Conservation (phyloP, 2,113 vertebrate genomes). For the Hemibagrus wyckioides region DNA sequence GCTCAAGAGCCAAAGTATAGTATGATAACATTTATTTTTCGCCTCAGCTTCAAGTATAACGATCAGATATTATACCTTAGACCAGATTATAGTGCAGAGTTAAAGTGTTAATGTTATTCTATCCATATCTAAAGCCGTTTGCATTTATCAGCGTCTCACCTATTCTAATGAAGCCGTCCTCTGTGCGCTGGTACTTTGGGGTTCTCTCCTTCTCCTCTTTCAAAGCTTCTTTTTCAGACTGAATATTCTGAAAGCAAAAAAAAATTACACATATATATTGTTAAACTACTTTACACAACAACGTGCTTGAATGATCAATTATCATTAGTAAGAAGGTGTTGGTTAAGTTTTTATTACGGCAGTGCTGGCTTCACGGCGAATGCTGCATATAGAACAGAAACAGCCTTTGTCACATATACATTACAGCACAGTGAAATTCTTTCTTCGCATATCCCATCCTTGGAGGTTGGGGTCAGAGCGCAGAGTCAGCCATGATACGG, state of each 20-base stretch:
- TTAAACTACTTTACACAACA: not conserved
- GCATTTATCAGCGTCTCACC: constrained; percentile 70
- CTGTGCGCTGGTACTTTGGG: constrained; percentile 84
- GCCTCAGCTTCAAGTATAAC: not conserved
- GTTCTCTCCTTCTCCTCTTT: constrained; percentile 84
- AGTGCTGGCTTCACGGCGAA: not conserved
- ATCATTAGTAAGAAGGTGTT: not conserved
- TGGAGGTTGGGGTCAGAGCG: no score
- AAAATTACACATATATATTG: not conserved
- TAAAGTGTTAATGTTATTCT: not conserved
- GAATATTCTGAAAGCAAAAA: constrained; percentile 79
- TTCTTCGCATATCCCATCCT: no score
- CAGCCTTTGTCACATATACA: no score
- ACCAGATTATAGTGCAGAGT: not conserved
- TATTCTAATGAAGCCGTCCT: constrained; percentile 92
- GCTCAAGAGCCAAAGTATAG: not conserved
- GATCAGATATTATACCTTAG: not conserved
- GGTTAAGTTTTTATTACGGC: not conserved
- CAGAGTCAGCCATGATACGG: no score
- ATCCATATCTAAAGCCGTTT: not conserved
- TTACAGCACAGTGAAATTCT: no score
- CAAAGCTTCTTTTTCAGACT: constrained; percentile 91
- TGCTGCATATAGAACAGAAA: not conserved
- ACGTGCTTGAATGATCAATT: not conserved
- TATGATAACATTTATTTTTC: not conserved